Evolutionary conservation across 2,113 vertebrate genomes (phyloP).

Genomic region (Budorcas taxicolor): DNA sequence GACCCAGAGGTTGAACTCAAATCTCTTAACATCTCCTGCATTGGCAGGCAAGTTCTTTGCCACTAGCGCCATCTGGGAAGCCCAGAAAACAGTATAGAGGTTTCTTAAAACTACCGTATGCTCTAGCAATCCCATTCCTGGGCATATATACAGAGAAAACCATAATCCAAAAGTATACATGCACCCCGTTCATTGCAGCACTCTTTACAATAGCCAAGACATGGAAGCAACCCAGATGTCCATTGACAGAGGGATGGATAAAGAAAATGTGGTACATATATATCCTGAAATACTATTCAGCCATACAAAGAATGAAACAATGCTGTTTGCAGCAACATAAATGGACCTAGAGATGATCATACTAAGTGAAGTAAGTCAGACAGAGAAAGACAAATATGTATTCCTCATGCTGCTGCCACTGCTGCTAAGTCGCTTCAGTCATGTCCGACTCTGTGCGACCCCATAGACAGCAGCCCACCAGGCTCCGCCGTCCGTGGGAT

Average conservation of each 20-base stretch:
- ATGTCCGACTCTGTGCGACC: too few relatives aligned
- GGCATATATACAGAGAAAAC: not conserved
- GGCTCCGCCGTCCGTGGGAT: too few relatives aligned
- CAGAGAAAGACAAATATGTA: not conserved
- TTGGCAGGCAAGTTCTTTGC: not conserved
- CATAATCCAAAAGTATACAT: not conserved
- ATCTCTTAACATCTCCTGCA: not conserved
- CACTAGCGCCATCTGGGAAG: not conserved
- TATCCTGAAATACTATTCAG: not conserved
- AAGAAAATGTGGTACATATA: not conserved
- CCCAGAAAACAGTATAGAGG: not conserved
- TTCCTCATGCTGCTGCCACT: not conserved
- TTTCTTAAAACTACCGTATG: not conserved
- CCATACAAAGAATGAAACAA: not conserved
- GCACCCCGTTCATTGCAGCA: not conserved
- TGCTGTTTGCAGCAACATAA: not conserved
- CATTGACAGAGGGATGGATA: not conserved
- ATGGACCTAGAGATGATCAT: not conserved
- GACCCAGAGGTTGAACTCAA: not conserved
- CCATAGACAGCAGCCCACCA: too few relatives aligned
- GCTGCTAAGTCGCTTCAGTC: too few relatives aligned
- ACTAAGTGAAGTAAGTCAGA: not conserved
- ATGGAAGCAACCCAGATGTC: not conserved
- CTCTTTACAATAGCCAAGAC: not conserved
- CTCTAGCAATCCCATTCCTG: not conserved